Conservation (phyloP, 2,797 vertebrate species). For the Coregonus ussuriensis region DNA sequence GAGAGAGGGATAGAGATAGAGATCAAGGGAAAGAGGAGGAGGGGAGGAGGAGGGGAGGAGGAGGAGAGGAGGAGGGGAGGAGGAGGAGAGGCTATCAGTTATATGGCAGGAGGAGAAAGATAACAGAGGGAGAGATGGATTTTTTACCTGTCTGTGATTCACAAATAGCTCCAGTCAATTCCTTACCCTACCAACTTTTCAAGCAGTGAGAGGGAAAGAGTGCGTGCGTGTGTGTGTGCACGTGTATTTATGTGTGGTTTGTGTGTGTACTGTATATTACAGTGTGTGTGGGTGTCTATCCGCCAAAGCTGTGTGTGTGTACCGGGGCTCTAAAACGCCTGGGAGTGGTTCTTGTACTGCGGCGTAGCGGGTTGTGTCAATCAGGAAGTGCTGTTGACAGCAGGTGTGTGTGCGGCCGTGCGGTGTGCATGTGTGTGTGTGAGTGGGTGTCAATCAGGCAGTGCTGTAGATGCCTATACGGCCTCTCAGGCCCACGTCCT, state of each 20-base stretch:
- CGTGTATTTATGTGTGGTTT: conserved; percentile 19
- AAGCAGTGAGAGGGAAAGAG: background rate
- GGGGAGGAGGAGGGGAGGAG: background rate
- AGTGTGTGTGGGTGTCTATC: conserved; percentile 1
- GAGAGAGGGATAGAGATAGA: background rate
- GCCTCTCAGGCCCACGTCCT: conserved; percentile 57
- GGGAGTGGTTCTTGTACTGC: no score
- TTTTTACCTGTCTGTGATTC: conserved; percentile 35
- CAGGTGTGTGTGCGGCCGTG: no score
- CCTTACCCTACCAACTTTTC: background rate
- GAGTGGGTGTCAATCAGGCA: conserved; percentile 62
- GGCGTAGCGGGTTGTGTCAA: no score
- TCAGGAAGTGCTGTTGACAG: no score
- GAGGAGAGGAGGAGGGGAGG: background rate
- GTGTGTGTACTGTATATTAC: no score
- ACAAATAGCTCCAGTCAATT: conserved; percentile 34
- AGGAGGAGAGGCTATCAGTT: background rate
- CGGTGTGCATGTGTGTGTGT: conserved; percentile 20
- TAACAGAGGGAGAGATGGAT: background rate
- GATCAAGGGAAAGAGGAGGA: background rate
- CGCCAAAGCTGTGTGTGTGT: conserved; percentile 14
- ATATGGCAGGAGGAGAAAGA: background rate
- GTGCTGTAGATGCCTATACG: conserved; percentile 45
- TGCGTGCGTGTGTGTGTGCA: background rate
- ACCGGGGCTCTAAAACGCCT: no score